Percentiles rank a stretch among this genome's conserved stretches.
These are phyloP conservation scores for Pangasius larnaudii DNA, from an alignment of 2,797 vertebrate species.

Conservation along the genomic window DNA sequence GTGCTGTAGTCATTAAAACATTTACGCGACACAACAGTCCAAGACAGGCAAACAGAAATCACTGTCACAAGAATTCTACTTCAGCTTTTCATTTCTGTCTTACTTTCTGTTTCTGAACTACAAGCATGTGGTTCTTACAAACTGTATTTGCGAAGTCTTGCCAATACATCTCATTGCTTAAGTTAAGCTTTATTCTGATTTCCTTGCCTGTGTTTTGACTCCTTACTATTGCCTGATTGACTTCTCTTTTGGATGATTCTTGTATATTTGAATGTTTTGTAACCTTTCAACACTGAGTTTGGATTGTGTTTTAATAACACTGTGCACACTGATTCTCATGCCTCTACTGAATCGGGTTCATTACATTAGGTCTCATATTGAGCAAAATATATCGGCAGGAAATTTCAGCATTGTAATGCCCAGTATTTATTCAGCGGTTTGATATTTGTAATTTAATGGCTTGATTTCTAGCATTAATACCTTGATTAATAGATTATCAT, in stretches of 20 bases:
- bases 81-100: background rate
- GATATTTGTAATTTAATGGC: background rate
- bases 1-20: background rate
- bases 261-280: background rate
- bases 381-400: background rate
- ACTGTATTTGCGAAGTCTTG: background rate
- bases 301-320: background rate
- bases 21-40: background rate
- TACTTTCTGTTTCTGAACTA: background rate
- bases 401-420: background rate
- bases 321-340: background rate
- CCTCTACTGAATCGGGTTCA: background rate
- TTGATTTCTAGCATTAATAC: background rate
- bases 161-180: background rate
- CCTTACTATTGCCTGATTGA: background rate
- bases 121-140: background rate
- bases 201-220: background rate
- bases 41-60: background rate
- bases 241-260: background rate
- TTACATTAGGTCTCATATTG: background rate
- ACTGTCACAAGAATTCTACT: background rate
- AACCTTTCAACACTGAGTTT: background rate
- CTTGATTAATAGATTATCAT: background rate
- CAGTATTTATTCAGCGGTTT: constrained; percentile 8
- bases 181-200: background rate